Base-by-base conservation (phyloP, 2,888 invertebrate species). In the Tachystola acroxantha region DNA sequence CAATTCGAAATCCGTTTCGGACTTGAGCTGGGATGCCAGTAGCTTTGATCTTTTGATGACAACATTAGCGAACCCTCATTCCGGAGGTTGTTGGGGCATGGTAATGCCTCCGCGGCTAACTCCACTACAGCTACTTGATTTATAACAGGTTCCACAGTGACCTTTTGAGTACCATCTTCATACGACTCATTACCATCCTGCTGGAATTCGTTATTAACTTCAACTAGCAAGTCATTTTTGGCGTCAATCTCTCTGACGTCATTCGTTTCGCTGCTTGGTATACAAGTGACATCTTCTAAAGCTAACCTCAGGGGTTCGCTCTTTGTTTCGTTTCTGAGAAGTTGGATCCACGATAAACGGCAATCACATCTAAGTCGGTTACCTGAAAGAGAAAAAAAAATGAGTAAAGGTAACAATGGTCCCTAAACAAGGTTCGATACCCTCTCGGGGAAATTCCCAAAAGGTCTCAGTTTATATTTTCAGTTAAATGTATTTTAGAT, bases 281-380 rank as follows among this genome's bases (percentile, higher is more conserved):
- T 33, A 70, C 94, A 95, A 37, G 91, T 91, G 45, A 94, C 86
- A 48, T 91, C 90, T 55, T 93, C 92, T 19, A 95, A 82, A 22
- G 91, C 89, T 50, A 89, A 86, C 50, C 88, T 89, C 35, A 94
- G 86, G 47, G 91, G 89, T 53, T 89, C 88, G 64, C 92, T 93
- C 66, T 90, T 91, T 34, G 94, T 94, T 66, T 93, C 93, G 70
- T 93, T 92, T 50, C 90, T 88, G 37, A 95, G 79, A 32, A 88
- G 84, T 79, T 92, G 92, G 60, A 95, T 89, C 95, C 95, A 95
- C 34, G 91, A 88, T 34, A 95, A 81, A 31, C 93, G 93, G 63
- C 95, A 95, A 78, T 95, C 94, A 76, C 95, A 95, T 57, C 87
- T 88, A 64, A 95, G 89, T 59, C 90, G 90, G 81, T 95, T 95